phyloP scores from a whole-genome alignment of 2,797 vertebrate species.

The Ataeniobius toweri region DNA sequence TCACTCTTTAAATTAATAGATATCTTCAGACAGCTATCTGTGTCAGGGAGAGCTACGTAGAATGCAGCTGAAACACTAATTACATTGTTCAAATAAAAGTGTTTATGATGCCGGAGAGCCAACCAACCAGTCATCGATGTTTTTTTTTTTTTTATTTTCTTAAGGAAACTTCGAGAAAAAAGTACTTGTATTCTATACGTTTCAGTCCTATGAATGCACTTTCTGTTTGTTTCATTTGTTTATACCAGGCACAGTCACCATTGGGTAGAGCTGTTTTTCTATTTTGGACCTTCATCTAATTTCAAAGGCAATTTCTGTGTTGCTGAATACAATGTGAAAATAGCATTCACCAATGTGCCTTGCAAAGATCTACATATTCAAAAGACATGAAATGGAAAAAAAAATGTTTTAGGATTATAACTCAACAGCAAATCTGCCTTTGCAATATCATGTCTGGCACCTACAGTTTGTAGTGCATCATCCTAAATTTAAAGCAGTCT shows the following conservation, averaged over 20 bases:
- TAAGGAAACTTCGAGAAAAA: neutral
- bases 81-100: no score
- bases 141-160: neutral
- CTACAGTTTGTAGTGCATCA: constrained; percentile 13
- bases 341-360: constrained; percentile 20
- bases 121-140: neutral
- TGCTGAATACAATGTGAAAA: constrained; percentile 44
- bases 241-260: constrained; percentile 10
- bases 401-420: constrained; percentile 17
- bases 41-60: no score
- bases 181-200: neutral
- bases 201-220: neutral
- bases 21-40: no score
- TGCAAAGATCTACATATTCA: constrained; percentile 38
- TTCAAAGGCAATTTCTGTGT: constrained; percentile 21
- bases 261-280: constrained; percentile 1
- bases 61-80: no score
- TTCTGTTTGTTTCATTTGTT: constrained; percentile 40
- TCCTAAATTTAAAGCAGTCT: constrained; percentile 44
- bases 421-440: constrained; percentile 31
- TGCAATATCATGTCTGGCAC: constrained; percentile 45
- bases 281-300: constrained; percentile 22
- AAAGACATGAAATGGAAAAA: constrained; percentile 29
- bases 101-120: neutral
- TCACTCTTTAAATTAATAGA: no score